phyloP scores from a whole-genome alignment of 2,797 vertebrate genomes.

The Enteromius treurensis region DNA sequence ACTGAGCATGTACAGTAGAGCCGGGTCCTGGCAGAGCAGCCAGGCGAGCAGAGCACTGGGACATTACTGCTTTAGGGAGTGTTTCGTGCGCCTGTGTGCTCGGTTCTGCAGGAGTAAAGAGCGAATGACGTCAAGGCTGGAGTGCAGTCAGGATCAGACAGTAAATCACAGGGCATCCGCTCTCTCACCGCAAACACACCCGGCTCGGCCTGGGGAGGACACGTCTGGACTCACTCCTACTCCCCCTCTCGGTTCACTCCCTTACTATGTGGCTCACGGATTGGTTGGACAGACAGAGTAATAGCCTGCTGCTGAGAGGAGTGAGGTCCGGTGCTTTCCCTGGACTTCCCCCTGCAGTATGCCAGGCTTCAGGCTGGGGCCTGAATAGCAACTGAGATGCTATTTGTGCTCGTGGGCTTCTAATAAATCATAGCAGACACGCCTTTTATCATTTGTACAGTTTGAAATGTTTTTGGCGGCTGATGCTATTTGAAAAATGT shows the following conservation, averaged over 20 bases:
- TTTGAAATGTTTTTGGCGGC: constrained; percentile 47
- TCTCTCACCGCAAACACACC: constrained; percentile 51
- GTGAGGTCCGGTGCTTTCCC: constrained; percentile 52
- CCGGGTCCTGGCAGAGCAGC: constrained; percentile 9
- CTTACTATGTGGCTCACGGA: constrained; percentile 12
- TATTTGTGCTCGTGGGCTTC: constrained; percentile 28
- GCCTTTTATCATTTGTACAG: constrained; percentile 42
- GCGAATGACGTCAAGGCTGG: constrained; percentile 55
- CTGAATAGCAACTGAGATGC: constrained; percentile 30
- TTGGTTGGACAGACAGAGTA: constrained; percentile 35
- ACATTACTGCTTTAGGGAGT: constrained; percentile 59
- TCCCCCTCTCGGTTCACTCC: constrained; percentile 35
- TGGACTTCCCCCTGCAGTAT: constrained; percentile 57
- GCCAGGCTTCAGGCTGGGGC: constrained; percentile 33
- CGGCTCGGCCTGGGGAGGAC: constrained; percentile 40
- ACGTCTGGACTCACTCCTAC: constrained; percentile 49
- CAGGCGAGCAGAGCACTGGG: constrained; percentile 46
- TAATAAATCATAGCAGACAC: constrained; percentile 42
- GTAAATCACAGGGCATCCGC: constrained; percentile 71
- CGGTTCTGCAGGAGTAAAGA: constrained; percentile 47
- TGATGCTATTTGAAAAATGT: constrained; percentile 32
- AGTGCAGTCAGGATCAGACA: constrained; percentile 65
- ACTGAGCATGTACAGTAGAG: constrained; percentile 44
- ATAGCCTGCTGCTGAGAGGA: constrained; percentile 19
- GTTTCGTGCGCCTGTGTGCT: constrained; percentile 61